Evolutionary conservation across 2,888 invertebrate genomes (phyloP), one percentile per base, ranked within the genome.

Genomic region (Coelopa pilipes): DNA sequence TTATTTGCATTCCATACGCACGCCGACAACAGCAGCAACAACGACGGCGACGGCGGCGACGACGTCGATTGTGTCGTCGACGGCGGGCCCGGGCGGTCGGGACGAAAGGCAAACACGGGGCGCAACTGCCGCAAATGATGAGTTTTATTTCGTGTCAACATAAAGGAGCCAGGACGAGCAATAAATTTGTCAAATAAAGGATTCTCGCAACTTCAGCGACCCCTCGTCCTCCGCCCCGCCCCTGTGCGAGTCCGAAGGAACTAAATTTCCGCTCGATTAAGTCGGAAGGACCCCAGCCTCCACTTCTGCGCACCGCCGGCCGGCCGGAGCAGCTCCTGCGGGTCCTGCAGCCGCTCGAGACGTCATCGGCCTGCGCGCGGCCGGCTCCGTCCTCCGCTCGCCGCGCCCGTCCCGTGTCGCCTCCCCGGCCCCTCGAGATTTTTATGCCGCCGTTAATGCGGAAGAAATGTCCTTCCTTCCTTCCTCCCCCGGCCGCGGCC

Each of bases 241-340:
- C 10, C 3, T 5, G 3, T 53, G 3, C 53, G 15, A 13, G 53
- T 34, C 53, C 53, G 53, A 15, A 53, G n/a, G 60, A 24, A 62
- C 24, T 62, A 13, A 62, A 62, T 62, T 62, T 62, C 60, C 60
- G 60, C 60, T 62, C 60, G 60, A 62, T 62, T 62, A 62, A 62
- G 24, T 62, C 60, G 24, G 15, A 19, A 62, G 60, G 24, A 13
- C 60, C 7, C 34, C 4, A 34, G 34, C 34, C 34, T 34, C 34
- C 34, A 34, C 34, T 34, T 34, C 7, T 34, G 34, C 34, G 7
- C 34, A 34, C 34, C 4, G 34, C 34, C n/a, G n/a, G n/a, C n/a
- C n/a, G n/a, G n/a, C 57, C 15, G 21, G 11, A 21, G 17, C 3
- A 53, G 4, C 57, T 7, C 11, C n/a, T 1, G 17, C n/a, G 11